These are phyloP conservation scores for Manis pentadactyla DNA, from an alignment of 2,797 vertebrate genomes.

Conservation along the genomic window DNA sequence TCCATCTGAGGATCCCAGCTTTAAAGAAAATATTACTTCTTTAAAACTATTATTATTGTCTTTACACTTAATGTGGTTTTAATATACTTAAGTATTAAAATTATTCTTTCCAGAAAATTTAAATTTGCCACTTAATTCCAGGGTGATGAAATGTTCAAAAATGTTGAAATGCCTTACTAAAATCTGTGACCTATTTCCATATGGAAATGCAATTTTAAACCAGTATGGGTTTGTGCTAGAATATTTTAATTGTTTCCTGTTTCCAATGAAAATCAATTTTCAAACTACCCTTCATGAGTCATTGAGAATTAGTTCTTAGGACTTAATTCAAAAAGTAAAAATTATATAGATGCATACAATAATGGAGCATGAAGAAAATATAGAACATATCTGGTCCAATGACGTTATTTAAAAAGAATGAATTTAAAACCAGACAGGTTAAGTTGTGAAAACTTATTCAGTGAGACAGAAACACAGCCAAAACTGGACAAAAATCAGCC, in stretches of 20 bases:
- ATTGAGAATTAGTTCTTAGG: background rate
- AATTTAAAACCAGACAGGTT: background rate
- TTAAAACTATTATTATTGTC: background rate
- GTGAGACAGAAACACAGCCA: background rate
- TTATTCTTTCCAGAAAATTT: background rate
- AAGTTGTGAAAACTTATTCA: background rate
- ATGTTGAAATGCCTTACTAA: constrained; percentile 12
- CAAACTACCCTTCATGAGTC: background rate
- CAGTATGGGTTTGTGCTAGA: background rate
- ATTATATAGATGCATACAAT: background rate
- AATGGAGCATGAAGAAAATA: background rate
- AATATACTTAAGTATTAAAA: background rate
- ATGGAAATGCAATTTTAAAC: constrained; percentile 36
- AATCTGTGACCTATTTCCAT: constrained; percentile 46
- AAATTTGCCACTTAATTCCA: constrained; percentile 50
- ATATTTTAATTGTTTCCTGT: constrained; percentile 16
- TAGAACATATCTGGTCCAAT: background rate
- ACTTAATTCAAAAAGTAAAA: constrained; percentile 42
- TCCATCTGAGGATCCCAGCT: background rate
- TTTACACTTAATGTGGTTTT: background rate
- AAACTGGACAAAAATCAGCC: background rate
- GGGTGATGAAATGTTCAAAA: background rate
- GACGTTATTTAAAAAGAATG: background rate
- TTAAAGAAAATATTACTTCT: background rate
- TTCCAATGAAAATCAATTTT: constrained; percentile 34